Evolutionary conservation across 2,797 vertebrate species (phyloP), one percentile per base, ranked within the genome.

Genomic region (Alosa sapidissima): DNA sequence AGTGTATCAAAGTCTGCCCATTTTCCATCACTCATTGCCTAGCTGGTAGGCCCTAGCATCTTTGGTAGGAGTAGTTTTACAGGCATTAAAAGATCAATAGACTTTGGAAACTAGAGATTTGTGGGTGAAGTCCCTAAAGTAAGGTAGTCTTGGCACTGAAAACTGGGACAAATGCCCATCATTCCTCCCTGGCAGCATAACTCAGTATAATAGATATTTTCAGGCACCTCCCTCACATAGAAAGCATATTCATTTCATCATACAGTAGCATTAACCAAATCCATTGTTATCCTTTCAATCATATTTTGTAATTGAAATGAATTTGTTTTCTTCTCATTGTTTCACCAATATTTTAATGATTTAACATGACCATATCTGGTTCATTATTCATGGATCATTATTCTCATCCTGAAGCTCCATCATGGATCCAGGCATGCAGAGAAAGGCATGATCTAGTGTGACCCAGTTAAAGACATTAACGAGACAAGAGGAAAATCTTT

Each of bases 381-480:
- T 58, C 45, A 24, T 82, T 81, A 86, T 85, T 82, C 68, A 86
- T 84, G 82, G 72, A 47, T 82, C 72, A 82, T 84, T 81, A 84
- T 49, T 28, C 84, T 33, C 82, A 72, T 81, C 16, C 72, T 78
- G 72, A 41, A 47, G 83, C 54, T 82, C 60, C 13, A 19, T n/a
- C 45, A 13, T 36, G 72, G 14, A 41, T 72, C 75, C 41, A 81
- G n/a, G 48, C 36, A 28, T 51, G 81, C 78, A 85, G 81, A 82
- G 84, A 87, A 87, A 81, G 54, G 33, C 83, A 85, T 85, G 85
- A 85, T 87, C 81, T 82, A 19, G 84, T 81, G 60, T 92, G 92
- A 93, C 91, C 93, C 84, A 92, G 88, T 93, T 94, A 85, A 85
- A 85, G 87, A 83, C 90, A 89, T 87, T 87, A 85, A 24, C 86